Conservation (phyloP, 2,113 vertebrate species). For the Corythaixoides concolor region DNA sequence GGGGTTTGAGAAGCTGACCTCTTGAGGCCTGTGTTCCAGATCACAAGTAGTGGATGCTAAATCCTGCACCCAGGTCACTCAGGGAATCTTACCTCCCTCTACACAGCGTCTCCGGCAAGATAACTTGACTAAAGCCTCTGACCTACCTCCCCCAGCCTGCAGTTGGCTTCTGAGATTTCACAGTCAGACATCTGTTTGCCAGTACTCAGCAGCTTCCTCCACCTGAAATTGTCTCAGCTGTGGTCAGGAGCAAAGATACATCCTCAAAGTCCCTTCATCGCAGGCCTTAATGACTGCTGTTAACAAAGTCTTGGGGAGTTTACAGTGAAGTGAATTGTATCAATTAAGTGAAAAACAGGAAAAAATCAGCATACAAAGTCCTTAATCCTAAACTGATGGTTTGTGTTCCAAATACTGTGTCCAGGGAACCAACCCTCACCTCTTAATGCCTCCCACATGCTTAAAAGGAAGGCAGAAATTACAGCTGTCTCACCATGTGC, state of each 20-base stretch:
- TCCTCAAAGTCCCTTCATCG: not conserved
- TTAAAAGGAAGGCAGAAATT: not conserved
- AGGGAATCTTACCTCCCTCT: not conserved
- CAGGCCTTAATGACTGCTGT: not conserved
- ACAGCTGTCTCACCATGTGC: not conserved
- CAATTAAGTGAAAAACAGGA: not conserved
- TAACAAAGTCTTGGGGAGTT: not conserved
- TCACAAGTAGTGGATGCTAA: not conserved
- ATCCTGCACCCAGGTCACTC: not conserved
- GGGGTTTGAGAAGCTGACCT: not conserved
- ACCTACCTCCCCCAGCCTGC: not conserved
- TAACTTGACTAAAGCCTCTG: not conserved
- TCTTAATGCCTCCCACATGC: not conserved
- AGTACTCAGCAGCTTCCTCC: not conserved
- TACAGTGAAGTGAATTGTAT: not conserved
- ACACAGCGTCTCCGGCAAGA: not conserved
- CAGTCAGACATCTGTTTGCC: not conserved
- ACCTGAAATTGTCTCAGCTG: not conserved
- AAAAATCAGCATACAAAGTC: not conserved
- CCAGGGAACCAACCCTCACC: not conserved
- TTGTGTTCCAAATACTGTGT: not conserved
- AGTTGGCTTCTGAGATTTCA: not conserved
- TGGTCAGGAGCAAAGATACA: not conserved
- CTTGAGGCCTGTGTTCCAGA: not conserved
- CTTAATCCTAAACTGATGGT: not conserved